Conservation (phyloP, 2,113 vertebrate genomes). For the Callorhinus ursinus region DNA sequence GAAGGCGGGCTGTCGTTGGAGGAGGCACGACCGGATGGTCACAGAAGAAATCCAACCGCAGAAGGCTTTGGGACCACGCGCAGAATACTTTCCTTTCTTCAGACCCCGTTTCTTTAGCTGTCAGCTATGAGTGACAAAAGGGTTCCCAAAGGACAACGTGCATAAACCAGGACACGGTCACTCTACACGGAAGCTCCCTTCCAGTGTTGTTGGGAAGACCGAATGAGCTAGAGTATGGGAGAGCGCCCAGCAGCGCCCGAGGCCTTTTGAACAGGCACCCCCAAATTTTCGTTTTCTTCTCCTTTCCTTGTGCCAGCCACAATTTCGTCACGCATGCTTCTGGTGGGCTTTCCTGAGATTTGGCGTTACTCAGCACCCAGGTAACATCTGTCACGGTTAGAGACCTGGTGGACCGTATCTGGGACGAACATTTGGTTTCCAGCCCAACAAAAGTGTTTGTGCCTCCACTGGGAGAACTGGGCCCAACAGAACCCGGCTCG, state of each 20-base stretch:
- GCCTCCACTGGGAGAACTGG: neutral
- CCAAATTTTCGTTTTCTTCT: neutral
- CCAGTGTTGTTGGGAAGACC: neutral
- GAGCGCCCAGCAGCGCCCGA: neutral
- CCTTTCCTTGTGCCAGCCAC: neutral
- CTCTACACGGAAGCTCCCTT: neutral
- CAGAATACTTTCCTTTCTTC: neutral
- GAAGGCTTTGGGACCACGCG: neutral
- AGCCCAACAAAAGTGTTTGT: neutral
- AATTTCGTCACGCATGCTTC: neutral
- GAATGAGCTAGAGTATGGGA: neutral
- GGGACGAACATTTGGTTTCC: conserved; percentile 10
- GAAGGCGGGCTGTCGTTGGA: neutral
- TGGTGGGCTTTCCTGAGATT: neutral
- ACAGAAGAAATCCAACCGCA: neutral
- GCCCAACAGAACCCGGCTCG: conserved; percentile 4
- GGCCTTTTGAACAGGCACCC: neutral
- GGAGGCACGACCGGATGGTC: neutral
- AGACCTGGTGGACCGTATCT: neutral
- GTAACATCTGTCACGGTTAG: neutral
- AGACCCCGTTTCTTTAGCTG: neutral
- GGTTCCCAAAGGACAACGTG: neutral
- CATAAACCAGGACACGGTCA: neutral
- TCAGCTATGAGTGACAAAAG: neutral
- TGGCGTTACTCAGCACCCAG: neutral